Base-by-base conservation (phyloP, 2,113 vertebrate species). In the Cephalopterus ornatus region DNA sequence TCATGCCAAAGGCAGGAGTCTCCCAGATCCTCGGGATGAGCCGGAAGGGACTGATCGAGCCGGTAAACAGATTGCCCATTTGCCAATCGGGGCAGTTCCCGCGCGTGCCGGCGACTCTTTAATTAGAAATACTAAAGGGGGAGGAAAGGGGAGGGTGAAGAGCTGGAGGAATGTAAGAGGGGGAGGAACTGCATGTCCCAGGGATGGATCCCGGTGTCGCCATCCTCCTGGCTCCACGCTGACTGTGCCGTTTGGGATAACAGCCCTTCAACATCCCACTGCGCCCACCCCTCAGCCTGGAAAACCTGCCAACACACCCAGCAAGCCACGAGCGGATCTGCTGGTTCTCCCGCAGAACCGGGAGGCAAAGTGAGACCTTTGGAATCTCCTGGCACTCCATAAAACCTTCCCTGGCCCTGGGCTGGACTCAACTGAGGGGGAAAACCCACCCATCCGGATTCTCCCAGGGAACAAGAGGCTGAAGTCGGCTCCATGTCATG, bases 1-100 rank as follows among this genome's bases (percentile, higher is more conserved):
- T 35, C 2, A 6, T 0, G 12, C 49, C 13, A 0, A 53, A 77
- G 44, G 84, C 65, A 39, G 39, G 32, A 88, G 32, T 8, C 21
- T 47, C 55, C 37, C 20, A 24, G 30, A 39, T 24, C 65, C 32
- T 41, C 16, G 23, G 39, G 21, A 18, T 62, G 76, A 89, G 61
- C 14, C 0, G 1, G 49, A 55, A 71, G 0, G 2, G 33, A 55
- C 5, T 1, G 16, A 47, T 21, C 0, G 3, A 59, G 2, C 49
- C 14, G 59, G 59, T 37, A 58, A 44, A 73, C 39, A 28, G 27
- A 21, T 3, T 0, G 6, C 22, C 62, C n/a, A 0, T 33, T 41
- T n/a, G n/a, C 22, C 14, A 6, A 39, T 6, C 20, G 11, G 30
- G 35, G 12, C 6, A 18, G 39, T 49, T 71, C 50, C 62, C 55